Base-by-base conservation (phyloP, 2,113 vertebrate genomes). In the Notothenia rossii region DNA sequence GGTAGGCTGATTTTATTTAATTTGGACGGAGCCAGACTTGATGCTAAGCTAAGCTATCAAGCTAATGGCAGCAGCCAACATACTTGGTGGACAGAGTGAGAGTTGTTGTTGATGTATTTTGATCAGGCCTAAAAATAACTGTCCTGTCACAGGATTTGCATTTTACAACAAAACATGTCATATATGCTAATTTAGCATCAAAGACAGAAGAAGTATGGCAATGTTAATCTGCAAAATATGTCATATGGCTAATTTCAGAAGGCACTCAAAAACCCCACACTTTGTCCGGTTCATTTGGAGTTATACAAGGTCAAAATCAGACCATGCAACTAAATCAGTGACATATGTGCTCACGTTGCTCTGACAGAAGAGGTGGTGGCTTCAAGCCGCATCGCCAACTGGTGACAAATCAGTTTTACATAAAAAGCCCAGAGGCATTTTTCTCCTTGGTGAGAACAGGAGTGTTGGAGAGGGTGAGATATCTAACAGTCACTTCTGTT, bases 351-450 rank as follows among this genome's bases (percentile, higher is more conserved):
- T 64, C 66, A 25, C 64, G 63, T 33, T 69, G 51, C 68, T 70
- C 18, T 43, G 60, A 73, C 15, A 12, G 75, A 69, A 67, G 17
- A 20, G 55, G 17, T 61, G 75, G 65, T 76, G 67, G 79, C 55
- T 78, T 55, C 12, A 45, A 49, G 79, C 63, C 20, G 17, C 71
- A 33, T 73, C n/a, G 54, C 65, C 75, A 70, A 65, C 85, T 73
- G 82, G 78, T 83, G 86, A 85, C 84, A 70, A 70, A 85, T 87
- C 76, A 62, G 74, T 82, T 86, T 88, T 85, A 83, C 84, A 85
- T 70, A 79, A 75, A 85, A 46, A 67, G 77, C 72, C 82, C 79
- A 2, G 36, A 72, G 70, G 83, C 68, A 8, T 15, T 88, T 86
- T 82, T 66, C 70, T 68, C 29, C 60, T 64, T 45, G 67, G 72